Base-by-base conservation (phyloP, 1,140 invertebrate species). In the Andricus grossulariae region DNA sequence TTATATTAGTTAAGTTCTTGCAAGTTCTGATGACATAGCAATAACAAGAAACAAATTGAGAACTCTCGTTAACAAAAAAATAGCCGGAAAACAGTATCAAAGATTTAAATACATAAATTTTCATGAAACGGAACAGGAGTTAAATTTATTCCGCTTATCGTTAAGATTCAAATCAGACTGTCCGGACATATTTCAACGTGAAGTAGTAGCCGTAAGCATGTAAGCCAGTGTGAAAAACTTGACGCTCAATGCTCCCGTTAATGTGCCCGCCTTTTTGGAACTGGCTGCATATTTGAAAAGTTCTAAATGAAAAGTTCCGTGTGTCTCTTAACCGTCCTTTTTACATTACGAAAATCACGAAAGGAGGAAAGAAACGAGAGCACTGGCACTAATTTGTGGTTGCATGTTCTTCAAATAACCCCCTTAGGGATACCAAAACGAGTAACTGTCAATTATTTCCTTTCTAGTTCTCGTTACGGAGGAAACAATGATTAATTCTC, bases 391-490 rank as follows among this genome's bases (percentile, higher is more conserved):
- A 66, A 66, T 66, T 66, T 66, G 60, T 66, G 39, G 25, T 66
- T 66, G 25, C 60, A n/a, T n/a, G 60, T 66, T 39, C n/a, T 39
- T 66, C 60, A 32, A 66, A 32, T 66, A 32, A 66, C 60, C 25
- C 60, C 60, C 60, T 66, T 21, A 25, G 60, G 60, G 60, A 16
- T 39, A 66, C 60, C 32, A 66, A 66, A 66, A 66, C 25, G 25
- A 66, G 60, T 16, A 13, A 39, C 25, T 32, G 60, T 66, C 60
- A 66, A 66, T 66, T 66, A 66, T 39, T 66, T 66, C 60, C 60
- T 66, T 66, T 66, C 60, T 66, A 66, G 60, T 66, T 66, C 60
- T 66, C 60, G 60, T 66, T 45, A 66, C 39, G 21, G 60, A 25
- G 60, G 15, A 39, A 66, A 45, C 60, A 66, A 66, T 66, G 60